These are phyloP conservation scores for Strongylocentrotus purpuratus DNA, from an alignment of 35 echinoderm and acorn worm species.

Conservation along the genomic window DNA sequence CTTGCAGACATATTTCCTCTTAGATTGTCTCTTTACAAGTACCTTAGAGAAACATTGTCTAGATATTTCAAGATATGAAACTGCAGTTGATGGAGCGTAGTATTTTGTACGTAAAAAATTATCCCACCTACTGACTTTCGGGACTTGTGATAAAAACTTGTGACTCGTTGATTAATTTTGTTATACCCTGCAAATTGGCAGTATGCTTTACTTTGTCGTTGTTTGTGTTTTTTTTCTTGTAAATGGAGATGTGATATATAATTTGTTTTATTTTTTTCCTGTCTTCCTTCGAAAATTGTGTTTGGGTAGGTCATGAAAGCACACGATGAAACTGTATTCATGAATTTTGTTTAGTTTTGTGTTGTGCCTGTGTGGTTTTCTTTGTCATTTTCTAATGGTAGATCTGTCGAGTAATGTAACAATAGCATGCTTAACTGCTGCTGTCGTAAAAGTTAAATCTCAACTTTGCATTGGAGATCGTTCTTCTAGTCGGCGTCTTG, in stretches of 20 bases:
- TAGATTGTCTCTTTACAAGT: not conserved
- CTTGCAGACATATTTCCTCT: not conserved
- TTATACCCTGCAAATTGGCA: not conserved
- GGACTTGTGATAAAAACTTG: not conserved
- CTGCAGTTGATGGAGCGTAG: not conserved
- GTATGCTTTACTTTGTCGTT: not conserved
- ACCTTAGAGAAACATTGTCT: not conserved
- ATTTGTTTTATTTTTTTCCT: conserved; percentile 5
- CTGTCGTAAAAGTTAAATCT: not conserved
- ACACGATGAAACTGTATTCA: not conserved
- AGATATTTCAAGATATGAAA: not conserved
- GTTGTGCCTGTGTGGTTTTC: not conserved
- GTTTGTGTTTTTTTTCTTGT: not conserved
- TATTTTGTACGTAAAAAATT: not conserved
- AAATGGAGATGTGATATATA: conserved; percentile 1
- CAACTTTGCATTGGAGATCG: not conserved
- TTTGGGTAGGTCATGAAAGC: not conserved
- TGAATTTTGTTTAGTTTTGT: not conserved
- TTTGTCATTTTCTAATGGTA: not conserved
- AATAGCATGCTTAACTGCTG: not conserved
- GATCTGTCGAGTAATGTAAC: not conserved
- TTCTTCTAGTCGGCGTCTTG: not conserved
- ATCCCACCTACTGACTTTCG: not conserved
- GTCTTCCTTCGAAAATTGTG: not conserved
- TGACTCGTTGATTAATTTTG: not conserved